A percentile compares a stretch with the other conserved stretches of the same genome.
Evolutionary conservation across 2,113 vertebrate species (phyloP).

Genomic region (Nerophis lumbriciformis): DNA sequence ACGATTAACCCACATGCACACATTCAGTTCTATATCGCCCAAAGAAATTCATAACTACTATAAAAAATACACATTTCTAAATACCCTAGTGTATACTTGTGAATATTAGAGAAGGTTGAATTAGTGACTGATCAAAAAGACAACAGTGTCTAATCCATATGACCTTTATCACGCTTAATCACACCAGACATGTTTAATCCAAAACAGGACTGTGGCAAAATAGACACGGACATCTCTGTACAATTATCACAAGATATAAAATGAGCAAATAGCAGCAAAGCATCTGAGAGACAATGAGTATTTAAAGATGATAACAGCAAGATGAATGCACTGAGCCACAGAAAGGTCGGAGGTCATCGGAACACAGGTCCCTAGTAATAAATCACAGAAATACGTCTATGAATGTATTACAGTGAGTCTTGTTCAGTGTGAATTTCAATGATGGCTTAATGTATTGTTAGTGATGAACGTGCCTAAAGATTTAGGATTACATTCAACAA

Average conservation of each 20-base stretch:
- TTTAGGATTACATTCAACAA: conserved; percentile 40
- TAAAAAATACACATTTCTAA: conserved; percentile 51
- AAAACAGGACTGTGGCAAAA: conserved; percentile 14
- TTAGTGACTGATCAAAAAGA: conserved; percentile 45
- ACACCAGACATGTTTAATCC: conserved; percentile 28
- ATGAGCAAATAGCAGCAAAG: conserved; percentile 12
- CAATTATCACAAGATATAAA: conserved; percentile 18
- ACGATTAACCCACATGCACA: conserved; percentile 20
- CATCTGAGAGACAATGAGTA: conserved; percentile 7
- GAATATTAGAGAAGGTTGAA: conserved; percentile 13
- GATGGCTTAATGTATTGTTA: conserved; percentile 39
- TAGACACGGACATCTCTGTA: conserved; percentile 1
- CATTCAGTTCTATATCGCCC: conserved; percentile 21
- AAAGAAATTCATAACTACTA: conserved; percentile 50
- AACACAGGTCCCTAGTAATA: conserved; percentile 19
- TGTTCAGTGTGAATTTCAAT: conserved; percentile 25
- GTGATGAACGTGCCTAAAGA: conserved; percentile 27
- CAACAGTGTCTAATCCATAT: conserved; percentile 36
- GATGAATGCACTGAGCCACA: conserved; percentile 20
- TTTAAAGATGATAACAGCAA: conserved; percentile 22
- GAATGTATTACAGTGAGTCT: conserved; percentile 25
- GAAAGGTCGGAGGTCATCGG: conserved; percentile 27
- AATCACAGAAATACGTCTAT: conserved; percentile 23
- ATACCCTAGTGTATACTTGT: too few species aligned
- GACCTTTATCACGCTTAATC: conserved; percentile 45